Conservation (phyloP, 2,797 vertebrate species). For the Perodicticus potto region DNA sequence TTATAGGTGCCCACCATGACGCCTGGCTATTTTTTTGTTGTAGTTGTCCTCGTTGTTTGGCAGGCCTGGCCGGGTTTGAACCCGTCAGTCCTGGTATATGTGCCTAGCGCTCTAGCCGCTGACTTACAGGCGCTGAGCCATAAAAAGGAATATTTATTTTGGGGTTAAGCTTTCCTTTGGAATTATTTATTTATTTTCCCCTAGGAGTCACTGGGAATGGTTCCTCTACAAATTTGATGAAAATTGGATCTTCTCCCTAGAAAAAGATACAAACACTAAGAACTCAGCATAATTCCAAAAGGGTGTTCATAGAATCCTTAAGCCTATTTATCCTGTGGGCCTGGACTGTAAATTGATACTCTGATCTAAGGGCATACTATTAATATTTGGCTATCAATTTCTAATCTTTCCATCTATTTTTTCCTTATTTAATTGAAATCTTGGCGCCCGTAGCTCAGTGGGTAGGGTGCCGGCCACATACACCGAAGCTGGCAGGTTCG, state of each 20-base stretch:
- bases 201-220: not conserved
- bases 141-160: not conserved
- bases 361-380: not conserved
- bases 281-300: not conserved
- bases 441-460: too few relatives aligned
- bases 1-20: too few relatives aligned
- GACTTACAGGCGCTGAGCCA: too few relatives aligned
- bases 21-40: too few relatives aligned
- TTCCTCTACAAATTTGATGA: conserved; percentile 26
- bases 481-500: too few relatives aligned
- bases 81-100: too few relatives aligned
- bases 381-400: conserved; percentile 21
- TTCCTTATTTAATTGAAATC: too few relatives aligned
- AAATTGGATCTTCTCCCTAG: not conserved
- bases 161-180: not conserved
- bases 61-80: too few relatives aligned
- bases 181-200: not conserved
- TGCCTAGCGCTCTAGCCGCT: too few relatives aligned
- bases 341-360: not conserved
- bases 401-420: not conserved
- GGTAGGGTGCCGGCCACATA: too few relatives aligned
- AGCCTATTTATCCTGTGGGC: not conserved
- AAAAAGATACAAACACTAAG: conserved; percentile 3
- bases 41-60: too few relatives aligned
- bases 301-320: not conserved